phyloP scores from a whole-genome alignment of 2,113 vertebrate species.

The Speoplatyrhinus poulsoni region DNA sequence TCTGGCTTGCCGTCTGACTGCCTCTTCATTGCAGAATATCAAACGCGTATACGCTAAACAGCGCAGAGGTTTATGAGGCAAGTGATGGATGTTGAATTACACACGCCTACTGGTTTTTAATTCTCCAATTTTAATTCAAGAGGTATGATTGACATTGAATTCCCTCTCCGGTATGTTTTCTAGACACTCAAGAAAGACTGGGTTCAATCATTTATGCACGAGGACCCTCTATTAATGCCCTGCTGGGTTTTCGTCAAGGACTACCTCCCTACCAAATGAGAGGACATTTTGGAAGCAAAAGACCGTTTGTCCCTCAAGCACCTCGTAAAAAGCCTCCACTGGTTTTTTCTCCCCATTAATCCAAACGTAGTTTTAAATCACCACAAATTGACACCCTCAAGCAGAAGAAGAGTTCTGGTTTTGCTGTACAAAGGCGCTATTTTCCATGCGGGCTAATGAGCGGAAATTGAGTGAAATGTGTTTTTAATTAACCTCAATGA shows the following conservation, averaged over 20 bases:
- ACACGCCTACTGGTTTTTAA: background rate
- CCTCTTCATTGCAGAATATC: slow-evolving; percentile 19
- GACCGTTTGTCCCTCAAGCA: slow-evolving; percentile 54
- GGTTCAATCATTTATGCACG: slow-evolving; percentile 6
- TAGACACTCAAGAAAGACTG: background rate
- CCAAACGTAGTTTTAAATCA: slow-evolving; percentile 63
- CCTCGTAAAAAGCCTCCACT: slow-evolving; percentile 52
- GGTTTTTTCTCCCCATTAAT: slow-evolving; percentile 62
- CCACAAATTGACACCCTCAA: slow-evolving; percentile 53
- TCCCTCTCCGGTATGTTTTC: background rate
- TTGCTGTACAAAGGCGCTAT: slow-evolving; percentile 13
- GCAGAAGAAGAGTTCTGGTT: slow-evolving; percentile 27
- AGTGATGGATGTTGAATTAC: slow-evolving; percentile 43
- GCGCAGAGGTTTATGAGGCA: slow-evolving; percentile 22
- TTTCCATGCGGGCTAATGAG: slow-evolving; percentile 35
- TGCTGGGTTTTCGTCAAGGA: slow-evolving; percentile 41
- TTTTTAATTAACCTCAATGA: slow-evolving; percentile 68
- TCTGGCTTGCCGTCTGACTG: slow-evolving; percentile 32
- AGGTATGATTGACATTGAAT: slow-evolving; percentile 22
- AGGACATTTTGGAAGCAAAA: slow-evolving; percentile 45
- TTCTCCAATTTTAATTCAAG: background rate
- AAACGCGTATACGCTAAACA: slow-evolving; percentile 26
- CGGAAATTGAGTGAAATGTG: slow-evolving; percentile 57
- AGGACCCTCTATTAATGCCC: slow-evolving; percentile 17
- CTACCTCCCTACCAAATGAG: slow-evolving; percentile 38